Base-by-base conservation (phyloP, 2,888 invertebrate species). In the Phalera bucephala region DNA sequence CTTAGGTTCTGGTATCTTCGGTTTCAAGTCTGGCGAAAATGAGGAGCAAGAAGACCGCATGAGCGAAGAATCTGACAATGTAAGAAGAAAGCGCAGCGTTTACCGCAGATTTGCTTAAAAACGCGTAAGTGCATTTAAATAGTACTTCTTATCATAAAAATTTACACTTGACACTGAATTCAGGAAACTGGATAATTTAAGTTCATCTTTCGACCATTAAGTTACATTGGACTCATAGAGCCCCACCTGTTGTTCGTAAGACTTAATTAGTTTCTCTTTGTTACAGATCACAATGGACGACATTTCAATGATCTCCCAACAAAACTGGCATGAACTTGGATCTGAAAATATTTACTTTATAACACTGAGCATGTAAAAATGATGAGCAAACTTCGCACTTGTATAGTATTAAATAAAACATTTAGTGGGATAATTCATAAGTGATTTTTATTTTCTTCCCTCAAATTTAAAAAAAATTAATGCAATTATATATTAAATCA, bases 351-450 rank as follows among this genome's bases (percentile, higher is more conserved):
- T 35, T 42, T 36, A 57, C 56, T 34, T 36, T 44, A 45, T 52
- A 53, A 33, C 44, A 31, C 37, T 23, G 42, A 63, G 61, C 66
- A 71, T 68, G 34, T 53, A 34, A 62, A 70, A 71, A 64, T 48
- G 50, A 62, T 59, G 55, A 68, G 57, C 57, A 54, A 56, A 62
- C 56, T 56, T 53, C 36, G 46, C 52, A 64, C 58, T 55, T 49
- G 26, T 58, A 58, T 58, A 36, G 28, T 58, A 51, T 57, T 33
- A 60, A 52, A 60, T 63, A 64, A 65, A 66, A 52, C 57, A 68
- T 58, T 62, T 60, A 63, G 66, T 65, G 71, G 68, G 65, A 57
- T 37, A 29, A 1, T 29, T 17, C 4, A 17, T 17, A 2, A n/a
- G 5, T n/a, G 40, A 30, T 33, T 52, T 55, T 51, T 48, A 34